These are phyloP conservation scores for Calycopis cecrops DNA, from an alignment of 1,140 invertebrate genomes.

Conservation along the genomic window DNA sequence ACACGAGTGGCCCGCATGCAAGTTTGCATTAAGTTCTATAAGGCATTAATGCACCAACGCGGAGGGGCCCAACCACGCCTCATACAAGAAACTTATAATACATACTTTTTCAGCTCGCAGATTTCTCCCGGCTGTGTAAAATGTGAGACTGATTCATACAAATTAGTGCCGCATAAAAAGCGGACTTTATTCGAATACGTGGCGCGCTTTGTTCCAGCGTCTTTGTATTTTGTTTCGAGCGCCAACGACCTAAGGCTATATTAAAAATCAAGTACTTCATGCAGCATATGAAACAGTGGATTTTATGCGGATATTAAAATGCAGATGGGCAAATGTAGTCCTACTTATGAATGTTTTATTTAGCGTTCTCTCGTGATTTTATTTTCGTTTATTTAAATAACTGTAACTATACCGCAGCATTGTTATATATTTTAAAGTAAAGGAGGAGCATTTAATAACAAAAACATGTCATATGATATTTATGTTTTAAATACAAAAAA, in stretches of 20 bases:
- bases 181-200: constrained; percentile 28
- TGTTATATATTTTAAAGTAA: no score
- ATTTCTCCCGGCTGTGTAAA: background rate
- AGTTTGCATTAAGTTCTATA: constrained; percentile 58
- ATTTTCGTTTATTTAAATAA: no score
- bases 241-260: constrained; percentile 28
- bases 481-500: no score
- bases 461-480: no score
- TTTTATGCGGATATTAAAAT: constrained; percentile 19
- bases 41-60: constrained; percentile 59
- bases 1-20: constrained; percentile 44
- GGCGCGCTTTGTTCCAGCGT: constrained; percentile 25
- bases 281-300: constrained; percentile 12
- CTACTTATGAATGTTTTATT: constrained; percentile 8
- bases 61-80: constrained; percentile 39
- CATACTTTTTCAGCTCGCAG: constrained; percentile 28
- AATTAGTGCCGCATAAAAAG: constrained; percentile 36
- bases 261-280: constrained; percentile 32
- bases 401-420: no score
- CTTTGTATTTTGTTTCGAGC: constrained; percentile 30
- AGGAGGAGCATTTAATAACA: no score
- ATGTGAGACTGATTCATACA: constrained; percentile 29
- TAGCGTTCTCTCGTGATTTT: constrained; percentile 1
- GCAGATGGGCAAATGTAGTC: constrained; percentile 2
- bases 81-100: constrained; percentile 40